These are phyloP conservation scores for Cryptoblepharus egeriae DNA, from an alignment of 2,797 vertebrate genomes.

Conservation along the genomic window DNA sequence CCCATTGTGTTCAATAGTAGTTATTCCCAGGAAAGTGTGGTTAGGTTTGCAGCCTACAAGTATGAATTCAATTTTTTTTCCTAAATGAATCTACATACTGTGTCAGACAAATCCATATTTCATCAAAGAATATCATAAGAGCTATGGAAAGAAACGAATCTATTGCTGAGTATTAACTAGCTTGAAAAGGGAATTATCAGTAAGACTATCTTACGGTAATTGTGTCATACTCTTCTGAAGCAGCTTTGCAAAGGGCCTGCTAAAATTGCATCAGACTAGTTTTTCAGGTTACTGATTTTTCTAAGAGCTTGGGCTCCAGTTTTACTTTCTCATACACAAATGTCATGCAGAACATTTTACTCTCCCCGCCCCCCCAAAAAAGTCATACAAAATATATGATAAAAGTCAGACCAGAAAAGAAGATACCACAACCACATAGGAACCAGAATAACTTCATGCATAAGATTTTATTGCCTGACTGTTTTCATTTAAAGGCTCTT, in stretches of 20 bases:
- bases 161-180: neutral
- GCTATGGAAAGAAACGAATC: neutral
- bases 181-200: conserved; percentile 6
- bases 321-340: neutral
- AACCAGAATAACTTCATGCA: neutral
- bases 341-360: no score
- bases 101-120: neutral
- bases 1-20: no score
- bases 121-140: neutral
- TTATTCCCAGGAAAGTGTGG: no score
- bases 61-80: neutral
- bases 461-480: no score
- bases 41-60: no score
- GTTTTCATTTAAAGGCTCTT: neutral
- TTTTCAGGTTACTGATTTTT: neutral
- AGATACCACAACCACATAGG: neutral
- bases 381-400: neutral
- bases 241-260: neutral
- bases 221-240: neutral
- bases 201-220: neutral
- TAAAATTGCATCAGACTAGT: neutral
- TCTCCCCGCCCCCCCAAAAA: no score
- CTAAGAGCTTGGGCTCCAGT: neutral
- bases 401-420: neutral
- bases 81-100: neutral